Percentiles rank a stretch among this genome's conserved stretches.
Evolutionary conservation across 2,113 vertebrate genomes (phyloP).

Genomic region (Cynopterus brachyotis): DNA sequence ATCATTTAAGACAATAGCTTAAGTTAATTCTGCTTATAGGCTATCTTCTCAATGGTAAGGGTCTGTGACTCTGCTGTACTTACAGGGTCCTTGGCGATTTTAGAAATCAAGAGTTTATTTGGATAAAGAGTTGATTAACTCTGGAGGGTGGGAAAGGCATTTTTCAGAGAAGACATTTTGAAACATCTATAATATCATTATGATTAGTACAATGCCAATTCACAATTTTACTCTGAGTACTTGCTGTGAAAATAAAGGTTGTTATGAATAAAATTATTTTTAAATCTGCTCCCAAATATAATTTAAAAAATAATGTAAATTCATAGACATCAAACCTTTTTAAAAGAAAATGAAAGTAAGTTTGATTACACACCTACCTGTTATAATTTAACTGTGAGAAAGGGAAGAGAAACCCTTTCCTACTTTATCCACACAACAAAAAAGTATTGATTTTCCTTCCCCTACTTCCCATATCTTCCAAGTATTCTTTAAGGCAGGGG

Average conservation of each 20-base stretch:
- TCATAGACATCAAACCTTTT: neutral
- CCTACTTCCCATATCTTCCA: neutral
- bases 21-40: neutral
- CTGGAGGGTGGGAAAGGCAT: neutral
- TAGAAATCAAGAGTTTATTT: neutral
- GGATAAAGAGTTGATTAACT: neutral
- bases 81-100: neutral
- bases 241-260: neutral
- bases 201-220: neutral
- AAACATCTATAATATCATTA: neutral
- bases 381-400: neutral
- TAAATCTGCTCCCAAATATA: neutral
- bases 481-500: neutral
- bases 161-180: conserved; percentile 39
- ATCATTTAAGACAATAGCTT: neutral
- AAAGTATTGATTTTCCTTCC: neutral
- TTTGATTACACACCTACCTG: neutral
- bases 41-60: neutral
- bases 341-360: neutral
- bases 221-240: neutral
- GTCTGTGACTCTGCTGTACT: neutral
- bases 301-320: conserved; percentile 30
- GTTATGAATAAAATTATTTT: neutral
- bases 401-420: neutral
- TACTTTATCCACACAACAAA: neutral